These are phyloP conservation scores for Aldabrachelys gigantea DNA, from an alignment of 2,113 vertebrate species.

Conservation along the genomic window DNA sequence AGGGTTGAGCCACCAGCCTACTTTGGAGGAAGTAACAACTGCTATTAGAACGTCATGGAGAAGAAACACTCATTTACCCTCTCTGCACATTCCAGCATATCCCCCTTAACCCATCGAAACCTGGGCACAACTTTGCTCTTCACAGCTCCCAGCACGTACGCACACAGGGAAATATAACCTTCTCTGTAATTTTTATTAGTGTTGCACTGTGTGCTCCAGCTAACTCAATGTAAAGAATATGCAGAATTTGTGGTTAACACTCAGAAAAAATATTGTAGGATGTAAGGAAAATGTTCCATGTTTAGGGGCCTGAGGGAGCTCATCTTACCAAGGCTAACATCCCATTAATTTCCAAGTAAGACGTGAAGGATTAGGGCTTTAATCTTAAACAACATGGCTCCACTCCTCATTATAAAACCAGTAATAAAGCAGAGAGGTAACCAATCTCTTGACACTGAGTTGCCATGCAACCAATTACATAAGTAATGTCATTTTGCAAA, in stretches of 20 bases:
- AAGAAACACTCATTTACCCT: not conserved
- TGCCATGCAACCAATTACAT: not conserved
- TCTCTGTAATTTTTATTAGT: not conserved
- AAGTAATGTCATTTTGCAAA: not conserved
- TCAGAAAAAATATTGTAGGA: not conserved
- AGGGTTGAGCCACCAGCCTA: not conserved
- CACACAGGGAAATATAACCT: not conserved
- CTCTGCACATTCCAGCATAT: not conserved
- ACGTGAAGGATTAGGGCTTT: not conserved
- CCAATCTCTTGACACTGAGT: not conserved
- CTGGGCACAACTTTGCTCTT: not conserved
- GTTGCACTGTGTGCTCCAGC: constrained; percentile 2
- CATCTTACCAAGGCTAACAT: not conserved
- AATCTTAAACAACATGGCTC: not conserved
- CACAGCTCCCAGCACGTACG: not conserved
- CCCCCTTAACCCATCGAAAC: not conserved
- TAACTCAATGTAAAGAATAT: not conserved
- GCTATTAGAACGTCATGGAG: not conserved
- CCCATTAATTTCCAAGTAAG: not conserved
- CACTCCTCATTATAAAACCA: not conserved
- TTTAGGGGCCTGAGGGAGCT: not conserved
- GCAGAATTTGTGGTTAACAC: not conserved
- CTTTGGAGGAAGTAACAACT: not conserved
- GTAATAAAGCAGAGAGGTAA: not conserved
- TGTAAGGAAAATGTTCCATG: not conserved